These are phyloP conservation scores for Salarias fasciatus DNA, from an alignment of 2,797 vertebrate genomes.

Conservation along the genomic window DNA sequence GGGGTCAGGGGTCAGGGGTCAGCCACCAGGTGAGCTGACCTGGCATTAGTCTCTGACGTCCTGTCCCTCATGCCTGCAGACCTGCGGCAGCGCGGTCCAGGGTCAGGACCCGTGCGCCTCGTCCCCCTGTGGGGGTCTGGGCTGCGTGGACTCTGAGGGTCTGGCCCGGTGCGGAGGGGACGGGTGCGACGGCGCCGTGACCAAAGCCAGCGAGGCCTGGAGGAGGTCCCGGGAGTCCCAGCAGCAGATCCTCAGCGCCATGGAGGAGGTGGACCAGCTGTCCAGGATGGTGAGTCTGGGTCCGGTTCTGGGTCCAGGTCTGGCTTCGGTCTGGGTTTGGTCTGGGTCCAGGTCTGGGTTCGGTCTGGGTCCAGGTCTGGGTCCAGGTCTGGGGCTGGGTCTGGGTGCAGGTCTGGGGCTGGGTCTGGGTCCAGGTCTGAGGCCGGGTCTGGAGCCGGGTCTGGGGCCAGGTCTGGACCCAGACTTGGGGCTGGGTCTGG, in stretches of 20 bases:
- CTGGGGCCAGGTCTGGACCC: neutral
- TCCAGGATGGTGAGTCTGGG: slow-evolving; percentile 89
- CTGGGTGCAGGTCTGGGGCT: neutral
- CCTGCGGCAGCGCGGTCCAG: slow-evolving; percentile 83
- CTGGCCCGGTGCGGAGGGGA: slow-evolving; percentile 87
- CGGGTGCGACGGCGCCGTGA: slow-evolving; percentile 87
- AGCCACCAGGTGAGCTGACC: no score
- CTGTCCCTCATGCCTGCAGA: no score
- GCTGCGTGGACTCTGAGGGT: slow-evolving; percentile 85
- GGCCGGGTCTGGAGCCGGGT: no score
- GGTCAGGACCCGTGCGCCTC: slow-evolving; percentile 85
- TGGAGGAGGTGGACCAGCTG: slow-evolving; percentile 94
- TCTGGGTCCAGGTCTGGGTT: slow-evolving; percentile 86
- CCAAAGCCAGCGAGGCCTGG: slow-evolving; percentile 84
- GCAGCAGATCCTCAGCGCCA: slow-evolving; percentile 87
- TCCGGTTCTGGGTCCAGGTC: neutral
- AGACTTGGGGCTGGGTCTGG: no score
- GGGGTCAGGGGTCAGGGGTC: no score
- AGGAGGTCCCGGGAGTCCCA: slow-evolving; percentile 89
- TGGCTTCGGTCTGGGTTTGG: neutral
- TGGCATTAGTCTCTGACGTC: no score
- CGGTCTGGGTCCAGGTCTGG: neutral
- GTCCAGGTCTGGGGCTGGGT: neutral
- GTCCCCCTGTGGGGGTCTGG: slow-evolving; percentile 88
- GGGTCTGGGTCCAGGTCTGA: slow-evolving; percentile 88